These are phyloP conservation scores for Petrolisthes manimaculis DNA, from an alignment of 2,888 invertebrate genomes.

Conservation along the genomic window DNA sequence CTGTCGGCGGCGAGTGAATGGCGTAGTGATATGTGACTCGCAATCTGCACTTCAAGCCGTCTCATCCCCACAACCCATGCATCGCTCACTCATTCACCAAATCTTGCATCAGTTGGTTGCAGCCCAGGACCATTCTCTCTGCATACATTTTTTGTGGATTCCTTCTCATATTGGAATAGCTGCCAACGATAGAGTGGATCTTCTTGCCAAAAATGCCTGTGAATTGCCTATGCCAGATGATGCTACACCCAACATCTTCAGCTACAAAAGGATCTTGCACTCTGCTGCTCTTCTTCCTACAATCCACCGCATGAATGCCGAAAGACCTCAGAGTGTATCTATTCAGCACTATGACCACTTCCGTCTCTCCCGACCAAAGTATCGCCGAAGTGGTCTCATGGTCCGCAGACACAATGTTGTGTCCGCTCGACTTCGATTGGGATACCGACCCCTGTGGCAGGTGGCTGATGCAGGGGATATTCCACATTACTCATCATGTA, in stretches of 20 bases:
- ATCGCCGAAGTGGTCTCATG: too few species aligned
- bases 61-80: conserved; percentile 6
- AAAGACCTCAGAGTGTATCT: background rate
- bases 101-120: background rate
- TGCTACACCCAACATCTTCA: background rate
- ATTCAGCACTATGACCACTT: background rate
- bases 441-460: conserved; percentile 19
- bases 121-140: background rate
- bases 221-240: background rate
- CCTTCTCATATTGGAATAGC: conserved; percentile 9
- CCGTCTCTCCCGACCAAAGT: background rate
- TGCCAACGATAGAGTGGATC: background rate
- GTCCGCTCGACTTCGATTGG: conserved; percentile 9
- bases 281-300: background rate
- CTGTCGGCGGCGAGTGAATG: conserved; percentile 6
- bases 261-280: conserved; percentile 1
- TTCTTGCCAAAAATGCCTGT: conserved; percentile 11
- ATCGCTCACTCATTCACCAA: background rate
- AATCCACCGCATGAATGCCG: background rate
- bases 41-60: conserved; percentile 34
- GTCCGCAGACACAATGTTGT: conserved; percentile 24
- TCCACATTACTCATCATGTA: background rate
- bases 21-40: conserved; percentile 33
- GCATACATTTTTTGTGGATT: conserved; percentile 9
- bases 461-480: background rate